Evolutionary conservation across 2,113 vertebrate species (phyloP).

Genomic region (Hystrix brachyura): DNA sequence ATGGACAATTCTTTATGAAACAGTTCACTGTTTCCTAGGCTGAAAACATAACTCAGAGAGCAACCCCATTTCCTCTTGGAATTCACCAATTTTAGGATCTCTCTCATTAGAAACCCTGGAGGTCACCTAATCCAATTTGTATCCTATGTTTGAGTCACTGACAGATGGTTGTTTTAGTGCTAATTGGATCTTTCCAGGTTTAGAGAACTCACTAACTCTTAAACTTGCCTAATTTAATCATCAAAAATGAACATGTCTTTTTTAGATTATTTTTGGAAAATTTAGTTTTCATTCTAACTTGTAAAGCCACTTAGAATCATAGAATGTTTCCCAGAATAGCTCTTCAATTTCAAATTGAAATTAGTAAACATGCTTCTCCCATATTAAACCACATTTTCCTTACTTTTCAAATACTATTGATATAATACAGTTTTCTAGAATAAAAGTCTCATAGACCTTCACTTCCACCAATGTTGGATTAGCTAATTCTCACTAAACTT

Average conservation of each 20-base stretch:
- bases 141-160: background rate
- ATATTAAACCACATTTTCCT: background rate
- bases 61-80: background rate
- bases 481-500: background rate
- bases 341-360: constrained; percentile 8
- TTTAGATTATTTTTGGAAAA: constrained; percentile 36
- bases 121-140: background rate
- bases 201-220: background rate
- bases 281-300: constrained; percentile 16
- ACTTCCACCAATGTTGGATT: background rate
- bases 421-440: background rate
- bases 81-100: constrained; percentile 28
- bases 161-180: background rate
- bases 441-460: background rate
- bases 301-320: background rate
- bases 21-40: constrained; percentile 14
- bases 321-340: background rate
- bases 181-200: background rate
- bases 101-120: background rate
- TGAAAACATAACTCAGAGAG: background rate
- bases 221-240: background rate
- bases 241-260: background rate
- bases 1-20: constrained; percentile 27
- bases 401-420: background rate
- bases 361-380: background rate